Evolutionary conservation across 2,113 vertebrate species (phyloP), one percentile per base, ranked within the genome.

Genomic region (Sprattus sprattus): DNA sequence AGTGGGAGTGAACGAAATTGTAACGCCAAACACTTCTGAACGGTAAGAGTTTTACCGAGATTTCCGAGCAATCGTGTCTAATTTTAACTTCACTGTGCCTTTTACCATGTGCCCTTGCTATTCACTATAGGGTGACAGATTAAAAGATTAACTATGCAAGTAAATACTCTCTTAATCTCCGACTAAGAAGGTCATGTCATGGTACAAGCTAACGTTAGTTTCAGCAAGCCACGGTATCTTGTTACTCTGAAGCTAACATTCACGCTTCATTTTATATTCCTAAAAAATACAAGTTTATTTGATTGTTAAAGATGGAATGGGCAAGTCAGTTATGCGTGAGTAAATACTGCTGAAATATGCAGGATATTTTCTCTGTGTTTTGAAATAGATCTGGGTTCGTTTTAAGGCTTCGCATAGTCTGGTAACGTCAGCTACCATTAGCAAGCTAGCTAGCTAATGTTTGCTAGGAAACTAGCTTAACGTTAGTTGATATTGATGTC

Each of bases 241-340:
- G 28, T 78, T 78, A 78, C 32, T 18, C 13, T 28, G 64, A 28
- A 78, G 13, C 71, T 78, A 78, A 39, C 22, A 32, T 78, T 32
- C 11, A 78, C 10, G 25, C 10, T 78, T 39, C 10, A 78, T 39
- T 78, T 78, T 15, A 28, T 6, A 67, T 83, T 89, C 90, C 90
- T 91, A 46, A 84, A 25, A 18, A 16, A 39, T 86, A 10, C 88
- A 67, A 67, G n/a, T 89, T 89, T 90, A 91, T 92, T 93, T 91
- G 91, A 85, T 83, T 71, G 5, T 46, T 18, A 87, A 81, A 91
- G 91, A 93, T 89, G 89, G 95, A 95, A 88, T 95, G 94, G 94
- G 94, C 94, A 49, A 95, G 93, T 88, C 94, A 95, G 7, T 86
- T 95, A 88, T 95, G 94, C 89, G 95, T 95, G 92, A 95, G 95